Base-by-base conservation (phyloP, 2,888 invertebrate genomes). In the Drosophila nr. fundita region DNA sequence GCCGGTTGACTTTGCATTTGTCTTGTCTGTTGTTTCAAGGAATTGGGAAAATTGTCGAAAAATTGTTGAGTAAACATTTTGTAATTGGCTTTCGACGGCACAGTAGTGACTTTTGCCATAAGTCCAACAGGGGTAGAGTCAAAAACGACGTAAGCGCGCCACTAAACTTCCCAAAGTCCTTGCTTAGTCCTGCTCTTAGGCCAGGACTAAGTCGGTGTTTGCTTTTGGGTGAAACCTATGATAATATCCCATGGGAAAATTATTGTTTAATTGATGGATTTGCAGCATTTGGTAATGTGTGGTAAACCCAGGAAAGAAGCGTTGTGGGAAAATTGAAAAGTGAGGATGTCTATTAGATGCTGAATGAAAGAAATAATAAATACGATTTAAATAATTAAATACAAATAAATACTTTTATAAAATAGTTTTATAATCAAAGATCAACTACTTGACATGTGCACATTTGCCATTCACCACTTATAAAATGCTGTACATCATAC, bases 1-100 rank as follows among this genome's bases (percentile, higher is more conserved):
- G 76, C 50, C 58, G 38, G 59, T 69, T 71, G 80, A 72, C 76
- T 83, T 80, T 65, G 73, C 59, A 61, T 68, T 68, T 70, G 42
- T 53, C 55, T 29, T 27, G 40, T 60, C 54, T 82, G 68, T 80
- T 82, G 55, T 69, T 45, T 65, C 69, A 45, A 42, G 29, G 68
- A 82, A 80, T 80, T 82, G 79, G 83, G 77, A 80, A 85, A 87
- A 76, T 79, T 79, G 68, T 40, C 38, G 79, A 60, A 76, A 73
- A 68, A 82, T 59, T 73, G 27, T 78, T 90, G 78, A 62, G 60
- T 66, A 86, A 88, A 86, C 88, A 86, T 86, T 86, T 71, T 88
- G 50, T 86, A 90, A 88, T 90, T 86, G 82, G 82, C 80, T 78
- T 81, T 55, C 48, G 55, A 29, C 75, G 75, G 61, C 79, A 79